Evolutionary conservation across 1,140 invertebrate species (phyloP).

Genomic region (Anoplophora glabripennis): DNA sequence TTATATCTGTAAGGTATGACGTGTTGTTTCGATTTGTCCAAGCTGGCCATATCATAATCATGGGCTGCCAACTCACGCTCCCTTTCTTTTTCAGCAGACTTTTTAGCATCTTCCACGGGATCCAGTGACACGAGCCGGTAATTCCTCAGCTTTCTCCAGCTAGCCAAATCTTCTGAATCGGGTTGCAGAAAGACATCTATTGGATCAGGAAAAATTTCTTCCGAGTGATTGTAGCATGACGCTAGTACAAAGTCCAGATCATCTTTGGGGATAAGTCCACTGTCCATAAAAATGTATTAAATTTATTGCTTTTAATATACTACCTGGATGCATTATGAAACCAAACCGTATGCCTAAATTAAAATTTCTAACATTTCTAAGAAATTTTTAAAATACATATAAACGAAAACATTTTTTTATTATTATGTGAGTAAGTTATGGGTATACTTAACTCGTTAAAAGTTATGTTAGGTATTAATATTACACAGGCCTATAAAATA

Average conservation of each 20-base stretch:
- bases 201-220: slow-evolving; percentile 58
- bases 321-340: no score
- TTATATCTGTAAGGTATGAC: slow-evolving; percentile 31
- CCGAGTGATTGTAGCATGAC: slow-evolving; percentile 59
- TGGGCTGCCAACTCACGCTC: not conserved
- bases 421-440: no score
- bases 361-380: no score
- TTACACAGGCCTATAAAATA: no score
- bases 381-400: no score
- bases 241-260: slow-evolving; percentile 59
- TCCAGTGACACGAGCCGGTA: slow-evolving; percentile 37
- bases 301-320: no score
- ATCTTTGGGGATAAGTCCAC: slow-evolving; percentile 55
- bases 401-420: no score
- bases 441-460: no score
- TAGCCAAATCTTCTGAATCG: slow-evolving; percentile 54
- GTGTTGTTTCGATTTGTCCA: not conserved
- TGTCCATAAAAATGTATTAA: slow-evolving; percentile 25
- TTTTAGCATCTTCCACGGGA: not conserved
- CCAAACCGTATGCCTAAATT: no score
- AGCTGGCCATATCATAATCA: no score
- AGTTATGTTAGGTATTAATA: no score
- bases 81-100: not conserved
- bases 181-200: slow-evolving; percentile 58
- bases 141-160: slow-evolving; percentile 59